These are phyloP conservation scores for Sipha flava DNA, from an alignment of 1,140 invertebrate species.

Conservation along the genomic window DNA sequence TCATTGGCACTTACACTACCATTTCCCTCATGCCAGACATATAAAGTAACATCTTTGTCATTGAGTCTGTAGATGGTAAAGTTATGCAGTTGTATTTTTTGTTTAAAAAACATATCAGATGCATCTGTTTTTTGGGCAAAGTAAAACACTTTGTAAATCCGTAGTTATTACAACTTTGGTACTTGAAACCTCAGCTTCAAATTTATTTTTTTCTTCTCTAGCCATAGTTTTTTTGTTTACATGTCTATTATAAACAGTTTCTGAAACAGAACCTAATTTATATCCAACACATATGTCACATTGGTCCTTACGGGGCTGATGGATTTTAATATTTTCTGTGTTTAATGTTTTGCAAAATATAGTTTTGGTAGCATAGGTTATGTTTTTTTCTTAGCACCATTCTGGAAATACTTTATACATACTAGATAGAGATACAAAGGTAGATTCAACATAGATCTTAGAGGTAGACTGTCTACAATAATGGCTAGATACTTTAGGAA, in stretches of 20 bases:
- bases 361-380: neutral
- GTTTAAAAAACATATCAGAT: constrained; percentile 38
- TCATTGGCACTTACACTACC: constrained; percentile 39
- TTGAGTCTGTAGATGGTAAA: constrained; percentile 38
- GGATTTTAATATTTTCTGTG: constrained; percentile 1
- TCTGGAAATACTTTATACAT: constrained; percentile 2
- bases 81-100: constrained; percentile 39
- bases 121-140: constrained; percentile 35
- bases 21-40: constrained; percentile 41
- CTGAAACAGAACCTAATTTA: neutral
- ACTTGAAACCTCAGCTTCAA: constrained; percentile 8
- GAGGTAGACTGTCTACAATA: constrained; percentile 28
- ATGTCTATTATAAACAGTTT: neutral
- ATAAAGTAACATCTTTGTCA: constrained; percentile 38
- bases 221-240: constrained; percentile 8
- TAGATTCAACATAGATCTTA: constrained; percentile 24
- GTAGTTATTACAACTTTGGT: constrained; percentile 21
- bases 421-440: neutral
- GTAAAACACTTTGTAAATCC: constrained; percentile 31
- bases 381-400: neutral
- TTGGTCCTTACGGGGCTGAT: neutral
- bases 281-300: constrained; percentile 18
- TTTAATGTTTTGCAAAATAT: constrained; percentile 14
- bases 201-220: constrained; percentile 24
- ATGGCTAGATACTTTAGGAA: neutral